Evolutionary conservation across 2,797 vertebrate species (phyloP), one percentile per base, ranked within the genome.

Genomic region (Loris lydekkerianus): DNA sequence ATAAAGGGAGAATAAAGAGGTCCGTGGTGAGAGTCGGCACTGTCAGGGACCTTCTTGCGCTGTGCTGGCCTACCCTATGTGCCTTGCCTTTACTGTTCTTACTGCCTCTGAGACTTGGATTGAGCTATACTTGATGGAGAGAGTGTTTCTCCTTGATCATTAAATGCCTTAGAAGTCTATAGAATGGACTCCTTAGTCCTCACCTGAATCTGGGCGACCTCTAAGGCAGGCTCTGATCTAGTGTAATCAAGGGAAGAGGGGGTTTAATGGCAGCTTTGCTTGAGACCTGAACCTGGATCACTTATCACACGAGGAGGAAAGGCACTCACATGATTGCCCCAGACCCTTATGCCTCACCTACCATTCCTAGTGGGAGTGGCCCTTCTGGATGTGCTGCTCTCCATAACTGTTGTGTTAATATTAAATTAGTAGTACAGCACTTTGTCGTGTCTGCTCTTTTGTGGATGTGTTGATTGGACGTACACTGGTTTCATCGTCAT

Each of bases 391-490:
- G 25, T 37, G 17, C 7, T 88, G 23, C 53, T 29, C 10, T 43
- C 13, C 43, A 27, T 46, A 37, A 23, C 21, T 94, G 5, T 31
- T 89, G 14, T 81, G 73, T 72, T 67, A 80, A 46, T 94, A 92
- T 92, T 94, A 96, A 96, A 34, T 89, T 56, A n/a, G 25, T 37
- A 11, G 77, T 69, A 73, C 18, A 72, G 37, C 2, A 20, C 23
- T 87, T 84, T 69, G 65, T 60, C 72, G 31, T 72, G 7, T 91
- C 27, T 86, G 18, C 18, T 78, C 13, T 91, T 76, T 89, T 60
- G 17, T 69, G 29, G n/a, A 29, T 72, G 80, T 27, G 40, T 17
- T 76, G 5, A 73, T 29, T 53, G n/a, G 85, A 43, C 7, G 20
- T 89, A 9, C 5, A 4, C 43, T 72, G 49, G 40, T 56, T 93